Base-by-base conservation (phyloP, 2,113 vertebrate genomes). In the Daphoenositta chrysoptera region DNA sequence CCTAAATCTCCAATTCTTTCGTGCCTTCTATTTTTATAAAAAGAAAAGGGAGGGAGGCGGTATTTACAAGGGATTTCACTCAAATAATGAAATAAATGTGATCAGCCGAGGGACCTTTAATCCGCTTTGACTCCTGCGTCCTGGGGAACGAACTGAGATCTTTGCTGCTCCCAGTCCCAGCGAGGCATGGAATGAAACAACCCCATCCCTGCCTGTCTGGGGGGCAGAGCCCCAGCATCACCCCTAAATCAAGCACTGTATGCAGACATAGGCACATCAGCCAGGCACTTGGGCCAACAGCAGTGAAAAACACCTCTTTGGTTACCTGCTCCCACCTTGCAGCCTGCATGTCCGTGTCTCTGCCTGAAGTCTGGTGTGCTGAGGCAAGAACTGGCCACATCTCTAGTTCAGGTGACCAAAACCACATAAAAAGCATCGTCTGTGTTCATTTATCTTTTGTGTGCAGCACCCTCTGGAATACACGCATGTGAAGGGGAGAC, bases 81-180 rank as follows among this genome's bases (percentile, higher is more conserved):
- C 93, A 47, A 91, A 97, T 96, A 96, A 97, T 96, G 93, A 96
- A 96, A 97, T 96, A 96, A 96, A 94, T 95, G 95, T 93, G 94
- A 95, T 95, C 91, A 93, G 95, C 58, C 33, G 3, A 94, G 94
- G 66, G 91, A 94, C 47, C 64, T n/a, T 85, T 97, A 97, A 97
- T 97, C 96, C 26, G 50, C 96, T 96, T 97, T 95, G 95, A 94
- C 86, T 94, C 94, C 42, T 50, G 83, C 5, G 24, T 96, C 89
- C 94, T 31, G 61, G 69, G 83, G 86, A 93, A 24, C 2, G 6
- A 65, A 33, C 1, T 0, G 78, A 81, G 83, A 92, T 68, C 70
- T 91, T 47, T 50, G 80, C 69, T 89, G 86, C 45, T 66, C 51
- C 0, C 1, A 51, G 69, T 37, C 40, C 77, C 60, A n/a, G 69